phyloP scores from a whole-genome alignment of 2,888 invertebrate genomes.

The Iselma pallidipennis region DNA sequence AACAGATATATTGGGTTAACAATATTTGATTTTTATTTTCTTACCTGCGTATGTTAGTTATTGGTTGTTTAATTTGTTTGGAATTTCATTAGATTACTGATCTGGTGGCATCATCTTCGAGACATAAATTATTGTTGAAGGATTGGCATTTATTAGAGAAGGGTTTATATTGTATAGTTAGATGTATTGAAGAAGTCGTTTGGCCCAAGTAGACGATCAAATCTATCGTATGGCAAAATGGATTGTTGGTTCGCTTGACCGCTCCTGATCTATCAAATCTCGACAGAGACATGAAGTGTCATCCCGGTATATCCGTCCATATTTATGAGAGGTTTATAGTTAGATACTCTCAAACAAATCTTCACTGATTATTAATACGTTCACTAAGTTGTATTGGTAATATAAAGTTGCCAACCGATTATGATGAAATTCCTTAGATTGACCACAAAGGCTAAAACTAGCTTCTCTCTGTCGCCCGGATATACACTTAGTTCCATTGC shows the following conservation, averaged over 20 bases:
- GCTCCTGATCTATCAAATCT: neutral
- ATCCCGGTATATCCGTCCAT: slow-evolving; percentile 14
- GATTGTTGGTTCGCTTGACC: neutral
- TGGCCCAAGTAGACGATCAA: neutral
- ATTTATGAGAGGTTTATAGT: slow-evolving; percentile 15
- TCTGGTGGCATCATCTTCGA: neutral
- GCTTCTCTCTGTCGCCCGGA: neutral
- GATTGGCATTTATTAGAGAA: neutral
- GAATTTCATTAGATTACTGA: neutral
- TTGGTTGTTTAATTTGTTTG: neutral
- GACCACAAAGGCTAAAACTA: slow-evolving; percentile 31
- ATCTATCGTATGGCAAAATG: neutral
- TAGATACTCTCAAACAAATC: slow-evolving; percentile 1
- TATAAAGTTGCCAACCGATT: slow-evolving; percentile 18
- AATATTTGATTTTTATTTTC: too few species aligned
- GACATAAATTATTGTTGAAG: neutral
- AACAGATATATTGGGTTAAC: too few species aligned
- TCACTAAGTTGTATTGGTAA: neutral
- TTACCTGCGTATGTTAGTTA: too few species aligned
- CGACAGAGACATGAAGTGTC: slow-evolving; percentile 13
- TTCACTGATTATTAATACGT: slow-evolving; percentile 7
- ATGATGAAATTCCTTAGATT: slow-evolving; percentile 46
- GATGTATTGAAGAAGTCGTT: neutral
- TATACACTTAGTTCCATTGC: neutral
- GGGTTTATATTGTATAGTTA: neutral